Base-by-base conservation (phyloP, 2,113 vertebrate species). In the Lepidiolamprologus cunningtoni region DNA sequence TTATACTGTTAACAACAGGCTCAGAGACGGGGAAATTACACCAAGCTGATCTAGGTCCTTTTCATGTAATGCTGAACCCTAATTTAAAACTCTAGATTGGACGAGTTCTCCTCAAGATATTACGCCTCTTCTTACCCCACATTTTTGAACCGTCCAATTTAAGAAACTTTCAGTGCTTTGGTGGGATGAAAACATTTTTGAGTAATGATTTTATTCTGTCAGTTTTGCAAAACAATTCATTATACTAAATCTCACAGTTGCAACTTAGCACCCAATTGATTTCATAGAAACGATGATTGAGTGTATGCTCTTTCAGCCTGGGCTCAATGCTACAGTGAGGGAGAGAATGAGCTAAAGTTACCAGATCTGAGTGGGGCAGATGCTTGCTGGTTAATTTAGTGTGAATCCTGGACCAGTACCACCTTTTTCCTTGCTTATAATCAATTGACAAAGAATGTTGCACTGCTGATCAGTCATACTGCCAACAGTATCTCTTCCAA, bases 381-480 rank as follows among this genome's bases (percentile, higher is more conserved):
- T 93, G 90, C 90, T 85, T 80, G 80, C 88, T 91, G 89, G 89
- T 92, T 94, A 89, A 94, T 95, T 94, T 91, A 94, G 90, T 93
- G 78, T 87, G 81, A 90, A 90, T 87, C 33, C 63, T 71, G 84
- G 66, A 91, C 83, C 89, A 53, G 68, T 86, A 87, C 68, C 87
- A 86, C 88, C 78, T 80, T 89, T 63, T 87, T 63, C 82, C 14
- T 57, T 66, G 80, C 89, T 87, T 50, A 80, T 80, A 90, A 91
- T 91, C 89, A 84, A 35, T 86, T 47, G 26, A 31, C 88, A 82
- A 53, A 58, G 82, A 88, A 80, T 71, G 58, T 71, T 40, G 26
- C 33, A 7, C 79, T 19, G 87, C 87, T 84, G 82, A 94, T 93
- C 91, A 68, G 86, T 93, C 85, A 87, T 50, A 4, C 47, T 80